Evolutionary conservation across 2,888 invertebrate genomes (phyloP).

Genomic region (Lasioglossum figueresi): DNA sequence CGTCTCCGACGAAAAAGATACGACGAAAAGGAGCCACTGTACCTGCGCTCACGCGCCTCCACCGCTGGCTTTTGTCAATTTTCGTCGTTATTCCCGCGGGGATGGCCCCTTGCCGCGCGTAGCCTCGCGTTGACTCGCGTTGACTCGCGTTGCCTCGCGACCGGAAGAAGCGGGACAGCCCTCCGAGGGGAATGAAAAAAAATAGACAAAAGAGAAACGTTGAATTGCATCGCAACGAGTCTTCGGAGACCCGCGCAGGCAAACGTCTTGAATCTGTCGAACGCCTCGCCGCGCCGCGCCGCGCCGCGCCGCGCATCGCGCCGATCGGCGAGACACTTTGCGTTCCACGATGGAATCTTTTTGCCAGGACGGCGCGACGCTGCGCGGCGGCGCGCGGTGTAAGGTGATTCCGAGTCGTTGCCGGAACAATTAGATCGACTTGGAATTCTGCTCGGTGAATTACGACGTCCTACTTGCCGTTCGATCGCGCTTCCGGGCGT

Average conservation of each 20-base stretch:
- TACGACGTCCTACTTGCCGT: slow-evolving; percentile 30
- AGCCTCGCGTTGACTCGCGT: not conserved
- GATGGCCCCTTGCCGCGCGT: not conserved
- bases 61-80: slow-evolving; percentile 65
- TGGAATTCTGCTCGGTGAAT: slow-evolving; percentile 37
- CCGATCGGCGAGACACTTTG: slow-evolving; percentile 42
- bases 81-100: slow-evolving; percentile 64
- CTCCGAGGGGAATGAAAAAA: not conserved
- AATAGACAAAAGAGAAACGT: slow-evolving; percentile 41
- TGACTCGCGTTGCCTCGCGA: not conserved
- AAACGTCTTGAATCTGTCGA: slow-evolving; percentile 60
- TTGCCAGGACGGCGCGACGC: not conserved
- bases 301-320: not conserved
- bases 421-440: slow-evolving; percentile 42
- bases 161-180: not conserved
- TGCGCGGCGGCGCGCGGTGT: not conserved
- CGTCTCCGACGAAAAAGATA: slow-evolving; percentile 40
- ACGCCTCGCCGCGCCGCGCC: not conserved
- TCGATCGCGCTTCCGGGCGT: slow-evolving; percentile 18
- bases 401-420: slow-evolving; percentile 39
- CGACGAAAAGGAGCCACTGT: slow-evolving; percentile 5
- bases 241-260: slow-evolving; percentile 64
- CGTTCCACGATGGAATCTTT: slow-evolving; percentile 55
- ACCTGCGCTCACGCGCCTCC: slow-evolving; percentile 4
- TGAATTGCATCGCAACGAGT: slow-evolving; percentile 57